Base-by-base conservation (phyloP, 1,140 invertebrate genomes). In the Oscheius sp. region DNA sequence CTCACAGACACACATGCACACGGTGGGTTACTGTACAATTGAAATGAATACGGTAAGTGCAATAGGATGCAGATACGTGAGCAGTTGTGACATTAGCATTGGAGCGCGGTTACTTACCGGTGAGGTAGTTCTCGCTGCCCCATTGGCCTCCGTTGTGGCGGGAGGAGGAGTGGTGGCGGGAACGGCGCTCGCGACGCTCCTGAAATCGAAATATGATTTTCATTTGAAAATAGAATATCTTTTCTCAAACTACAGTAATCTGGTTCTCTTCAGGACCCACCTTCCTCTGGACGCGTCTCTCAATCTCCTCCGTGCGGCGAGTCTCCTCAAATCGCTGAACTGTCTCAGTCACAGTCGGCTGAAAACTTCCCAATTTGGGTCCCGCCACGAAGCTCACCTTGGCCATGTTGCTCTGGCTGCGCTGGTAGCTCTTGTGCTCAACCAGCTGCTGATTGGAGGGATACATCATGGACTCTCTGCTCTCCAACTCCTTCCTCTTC, bases 301-400 rank as follows among this genome's bases (percentile, higher is more conserved):
- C 81, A 28, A 82, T 75, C 75, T 83, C 80, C 64, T 82, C 80
- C 18, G 80, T 82, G 38, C 81, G 73, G 26, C 82, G 80, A 58
- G 78, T 76, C 46, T 82, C 81, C 63, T 82, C 80, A 45, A 83
- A 68, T 18, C 77, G 70, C 68, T 83, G 78, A 34, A 82, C 82
- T n/a, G 81, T 82, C 65, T 82, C 79, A 7, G 80, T 82, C 13
- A 81, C 79, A 64, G 65, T 71, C 34, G 80, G 80, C 69, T 80
- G 45, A 76, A 64, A n/a, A n/a, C n/a, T 52, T 66, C 20, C 29
- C 63, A 64, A 32, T 52, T 42, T 67, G 7, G 63, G 4, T 58
- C 28, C 20, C 63, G 15, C 13, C 15, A 10, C 45, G 62, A 0
- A 34, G 18, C 13, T 13, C 59, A 72, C 65, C 49, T 74, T 62